Base-by-base conservation (phyloP, 2,797 vertebrate species). In the Leptodactylus fallax region DNA sequence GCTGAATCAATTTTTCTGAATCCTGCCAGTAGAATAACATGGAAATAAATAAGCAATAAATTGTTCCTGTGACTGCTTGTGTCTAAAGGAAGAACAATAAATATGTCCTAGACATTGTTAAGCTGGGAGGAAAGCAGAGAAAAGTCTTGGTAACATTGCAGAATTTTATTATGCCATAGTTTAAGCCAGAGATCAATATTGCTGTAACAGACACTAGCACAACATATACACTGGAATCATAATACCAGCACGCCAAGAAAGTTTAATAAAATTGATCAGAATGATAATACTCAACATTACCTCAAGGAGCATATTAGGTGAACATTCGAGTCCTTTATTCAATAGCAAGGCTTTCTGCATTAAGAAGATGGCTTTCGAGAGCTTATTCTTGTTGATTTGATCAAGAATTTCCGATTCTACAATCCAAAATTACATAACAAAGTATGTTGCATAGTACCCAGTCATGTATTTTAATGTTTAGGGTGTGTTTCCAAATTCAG, bases 321-420 rank as follows among this genome's bases (percentile, higher is more conserved):
- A 93, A 87, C 90, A 87, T 14, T 86, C 87, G 89, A 91, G 79
- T 21, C 94, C 91, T 60, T 92, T 91, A 89, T 92, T 95, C 91
- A 93, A 93, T 23, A 92, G 89, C 89, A 95, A 85, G 85, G 96
- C 95, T 90, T 97, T 99, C 91, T 99, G 96, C 89, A 96, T 95
- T 91, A 98, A 93, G 90, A 96, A 97, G 85, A 97, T 91, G 72
- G 97, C 96, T 95, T 93, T 98, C 90, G 96, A 97, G 78, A 98
- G 90, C 77, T 96, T 97, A 93, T 97, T 99, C 92, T 94, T 97
- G 91, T 95, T 96, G 78, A 98, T 96, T 93, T 94, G 95, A 90
- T 94, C 94, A 91, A 96, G 91, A 88, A 98, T 88, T 85, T 91
- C 89, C 87, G 90, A 88, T 90, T 98, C 98, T 95, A 91, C 56